Evolutionary conservation across 92 coral and sea anemone species (phyloP), one percentile per base, ranked within the genome.

Genomic region (Actinostola sp.): DNA sequence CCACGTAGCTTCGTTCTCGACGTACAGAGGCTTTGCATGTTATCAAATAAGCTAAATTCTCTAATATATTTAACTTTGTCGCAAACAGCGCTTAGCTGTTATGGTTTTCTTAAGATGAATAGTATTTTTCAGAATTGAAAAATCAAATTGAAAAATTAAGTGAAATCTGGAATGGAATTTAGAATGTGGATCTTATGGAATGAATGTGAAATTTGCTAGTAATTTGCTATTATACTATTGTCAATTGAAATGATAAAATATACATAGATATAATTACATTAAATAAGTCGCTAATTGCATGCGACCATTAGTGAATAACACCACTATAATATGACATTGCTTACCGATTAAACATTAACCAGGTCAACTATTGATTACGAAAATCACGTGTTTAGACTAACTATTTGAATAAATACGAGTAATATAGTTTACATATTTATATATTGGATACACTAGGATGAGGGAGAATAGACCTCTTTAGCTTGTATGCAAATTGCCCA

Each of bases 341-440:
- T 32, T 51, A 30, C 74, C 74, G 74, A 68, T 68, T 68, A 68
- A 48, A 68, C 51, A 2, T 56, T 66, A 68, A 68, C 45, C 74
- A 68, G 74, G 74, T 68, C 74, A 24, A 28, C 35, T 9, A 49
- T 27, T 20, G 16, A 23, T 44, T 27, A 32, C 21, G 4, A 44
- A 30, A 67, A 49, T 46, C 60, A 28, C 19, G n/a, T n/a, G n/a
- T n/a, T n/a, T n/a, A n/a, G n/a, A n/a, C n/a, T n/a, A n/a, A n/a
- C n/a, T n/a, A n/a, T n/a, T n/a, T n/a, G n/a, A n/a, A n/a, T n/a
- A n/a, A n/a, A n/a, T n/a, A 35, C 30, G 32, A 13, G 14, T 31
- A 10, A 54, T 57, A 57, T 66, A 66, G 72, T 66, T 66, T 66
- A 48, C 72, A 66, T 66, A 66, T 66, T 51, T 66, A 66, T 66